These are phyloP conservation scores for Poeciliopsis turrubarensis DNA, from an alignment of 2,113 vertebrate species.

Conservation along the genomic window DNA sequence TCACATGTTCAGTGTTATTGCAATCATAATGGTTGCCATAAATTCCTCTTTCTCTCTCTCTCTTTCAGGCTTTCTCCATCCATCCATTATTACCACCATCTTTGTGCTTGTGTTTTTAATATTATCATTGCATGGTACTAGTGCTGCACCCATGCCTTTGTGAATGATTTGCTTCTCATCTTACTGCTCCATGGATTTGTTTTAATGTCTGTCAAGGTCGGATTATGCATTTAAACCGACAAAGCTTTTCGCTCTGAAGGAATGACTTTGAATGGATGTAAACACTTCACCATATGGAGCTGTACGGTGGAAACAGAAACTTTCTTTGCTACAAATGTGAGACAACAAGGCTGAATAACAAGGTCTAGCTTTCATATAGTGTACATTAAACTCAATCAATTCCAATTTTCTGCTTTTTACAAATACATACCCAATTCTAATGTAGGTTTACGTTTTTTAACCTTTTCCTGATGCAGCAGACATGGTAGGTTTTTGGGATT, in stretches of 20 bases:
- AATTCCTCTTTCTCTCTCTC: constrained; percentile 68
- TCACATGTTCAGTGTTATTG: constrained; percentile 62
- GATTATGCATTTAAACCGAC: constrained; percentile 34
- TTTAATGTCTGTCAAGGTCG: constrained; percentile 19
- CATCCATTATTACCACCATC: constrained; percentile 66
- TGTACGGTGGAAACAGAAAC: background rate
- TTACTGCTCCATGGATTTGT: constrained; percentile 58
- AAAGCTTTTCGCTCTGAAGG: constrained; percentile 15
- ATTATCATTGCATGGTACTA: constrained; percentile 68
- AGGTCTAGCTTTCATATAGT: background rate
- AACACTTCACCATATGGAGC: background rate
- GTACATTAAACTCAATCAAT: background rate
- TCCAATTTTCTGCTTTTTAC: background rate
- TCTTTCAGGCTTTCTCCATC: constrained; percentile 75
- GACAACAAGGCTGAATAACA: constrained; percentile 6
- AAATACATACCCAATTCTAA: background rate
- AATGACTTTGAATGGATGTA: constrained; percentile 15
- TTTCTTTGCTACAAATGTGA: background rate
- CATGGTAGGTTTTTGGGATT: background rate
- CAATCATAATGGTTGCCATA: constrained; percentile 69
- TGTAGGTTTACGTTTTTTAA: background rate
- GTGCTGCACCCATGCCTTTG: constrained; percentile 58
- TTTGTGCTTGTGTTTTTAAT: constrained; percentile 69
- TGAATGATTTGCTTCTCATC: constrained; percentile 50
- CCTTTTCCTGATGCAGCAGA: background rate